Evolutionary conservation across 1,140 invertebrate species (phyloP), one percentile per base, ranked within the genome.

Genomic region (Sesamia nonagrioides): DNA sequence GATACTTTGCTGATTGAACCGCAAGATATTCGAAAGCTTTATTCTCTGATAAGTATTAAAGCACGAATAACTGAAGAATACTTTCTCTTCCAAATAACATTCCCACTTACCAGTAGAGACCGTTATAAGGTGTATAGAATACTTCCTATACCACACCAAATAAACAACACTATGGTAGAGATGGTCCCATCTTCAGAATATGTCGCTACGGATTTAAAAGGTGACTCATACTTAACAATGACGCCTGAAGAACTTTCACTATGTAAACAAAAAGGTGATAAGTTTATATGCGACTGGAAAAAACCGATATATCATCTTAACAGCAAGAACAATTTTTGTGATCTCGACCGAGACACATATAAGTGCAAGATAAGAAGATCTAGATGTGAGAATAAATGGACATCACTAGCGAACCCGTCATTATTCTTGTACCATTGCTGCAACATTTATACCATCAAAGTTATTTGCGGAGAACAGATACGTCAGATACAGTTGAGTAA

Each of bases 41-140:
- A 50, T 50, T 17, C 11, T 0, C 3, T 77, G 17, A 17, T 72
- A 42, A 37, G 9, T 15, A 35, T 78, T 13, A 69, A 40, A 40
- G 37, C 37, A 40, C 37, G 37, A 40, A 40, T 40, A 40, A 40
- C 37, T 40, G 37, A 40, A 7, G 8, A 40, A 40, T 40, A 40
- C 37, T 40, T 40, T 6, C 37, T 40, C 37, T 40, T 40, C 37
- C 37, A 40, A 40, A 40, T 40, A 40, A 54, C 17, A 13, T 15
- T 79, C 5, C 77, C 69, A 4, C 48, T 79, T 2, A 56, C 54
- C 6, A 66, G 35, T 27, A 42, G 60, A 66, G 56, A 58, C 56
- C 18, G 56, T 4, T 58, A 33, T 60, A 50, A 79, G 15, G 13
- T 79, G 6, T 66, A 54, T 17, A 35, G 40, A 13, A 11, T 68